Conservation (phyloP, 1,140 invertebrate genomes). For the Drosophila tani region DNA sequence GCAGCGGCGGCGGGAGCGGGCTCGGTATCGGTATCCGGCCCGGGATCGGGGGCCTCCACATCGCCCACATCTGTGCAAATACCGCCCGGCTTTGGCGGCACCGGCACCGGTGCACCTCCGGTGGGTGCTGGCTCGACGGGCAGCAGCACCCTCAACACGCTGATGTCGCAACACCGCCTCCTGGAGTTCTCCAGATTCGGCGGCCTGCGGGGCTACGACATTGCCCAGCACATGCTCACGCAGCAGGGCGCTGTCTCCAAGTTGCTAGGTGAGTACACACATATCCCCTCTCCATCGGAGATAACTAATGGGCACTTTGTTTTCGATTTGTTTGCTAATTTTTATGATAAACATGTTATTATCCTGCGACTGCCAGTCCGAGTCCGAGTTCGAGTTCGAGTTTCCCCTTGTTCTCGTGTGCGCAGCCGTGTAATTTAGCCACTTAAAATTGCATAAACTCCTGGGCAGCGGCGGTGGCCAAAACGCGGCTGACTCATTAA, state of each 20-base stretch:
- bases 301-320: slow-evolving; percentile 69
- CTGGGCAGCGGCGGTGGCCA: slow-evolving; percentile 51
- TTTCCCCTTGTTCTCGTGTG: slow-evolving; percentile 14
- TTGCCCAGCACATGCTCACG: slow-evolving; percentile 94
- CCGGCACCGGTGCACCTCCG: slow-evolving; percentile 84
- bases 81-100: slow-evolving; percentile 84
- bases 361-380: slow-evolving; percentile 41
- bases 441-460: slow-evolving; percentile 81
- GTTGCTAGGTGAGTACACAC: slow-evolving; percentile 90
- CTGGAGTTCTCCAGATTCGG: slow-evolving; percentile 93
- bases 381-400: neutral
- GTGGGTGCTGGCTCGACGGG: slow-evolving; percentile 71
- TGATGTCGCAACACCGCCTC: slow-evolving; percentile 90
- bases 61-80: slow-evolving; percentile 82
- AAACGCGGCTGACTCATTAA: slow-evolving; percentile 57
- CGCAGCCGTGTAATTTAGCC: slow-evolving; percentile 70
- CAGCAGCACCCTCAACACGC: slow-evolving; percentile 87
- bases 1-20: slow-evolving; percentile 52
- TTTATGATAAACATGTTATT: slow-evolving; percentile 78
- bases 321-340: slow-evolving; percentile 80
- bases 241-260: slow-evolving; percentile 97
- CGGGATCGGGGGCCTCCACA: slow-evolving; percentile 48
- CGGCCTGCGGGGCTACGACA: slow-evolving; percentile 94
- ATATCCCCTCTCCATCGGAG: slow-evolving; percentile 12
- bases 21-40: slow-evolving; percentile 40